phyloP scores from a whole-genome alignment of 2,888 invertebrate species.

The Eupithecia subumbrata region DNA sequence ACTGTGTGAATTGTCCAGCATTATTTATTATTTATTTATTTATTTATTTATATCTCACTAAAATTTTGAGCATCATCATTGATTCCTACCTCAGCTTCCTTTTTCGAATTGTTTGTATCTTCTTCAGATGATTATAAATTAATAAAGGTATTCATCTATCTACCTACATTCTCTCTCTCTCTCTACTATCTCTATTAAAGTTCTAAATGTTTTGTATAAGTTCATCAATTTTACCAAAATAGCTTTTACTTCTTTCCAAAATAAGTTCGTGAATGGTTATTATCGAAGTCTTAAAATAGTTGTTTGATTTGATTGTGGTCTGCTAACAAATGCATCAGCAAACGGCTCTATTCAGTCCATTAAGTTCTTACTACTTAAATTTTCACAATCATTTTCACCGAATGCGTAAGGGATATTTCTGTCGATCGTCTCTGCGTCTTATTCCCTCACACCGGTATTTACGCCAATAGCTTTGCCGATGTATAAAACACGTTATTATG shows the following conservation, averaged over 20 bases:
- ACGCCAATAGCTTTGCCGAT: constrained; percentile 69
- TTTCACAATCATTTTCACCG: constrained; percentile 55
- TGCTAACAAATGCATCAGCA: background rate
- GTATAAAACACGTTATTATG: constrained; percentile 82
- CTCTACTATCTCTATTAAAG: background rate
- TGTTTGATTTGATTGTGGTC: background rate
- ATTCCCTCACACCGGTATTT: constrained; percentile 77
- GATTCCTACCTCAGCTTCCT: background rate
- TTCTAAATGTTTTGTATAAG: background rate
- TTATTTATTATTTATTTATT: no score
- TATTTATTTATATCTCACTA: background rate
- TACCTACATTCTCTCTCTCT: background rate
- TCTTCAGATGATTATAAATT: background rate
- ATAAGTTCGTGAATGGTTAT: background rate
- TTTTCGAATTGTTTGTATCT: background rate
- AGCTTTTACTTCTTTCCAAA: background rate
- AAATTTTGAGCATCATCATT: background rate
- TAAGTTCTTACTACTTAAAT: constrained; percentile 11
- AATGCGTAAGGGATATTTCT: constrained; percentile 76
- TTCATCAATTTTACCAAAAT: background rate
- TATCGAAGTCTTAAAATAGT: background rate
- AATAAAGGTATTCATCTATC: background rate
- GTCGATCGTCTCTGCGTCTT: constrained; percentile 76
- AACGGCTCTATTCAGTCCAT: background rate
- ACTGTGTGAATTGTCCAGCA: no score